phyloP scores from a whole-genome alignment of 2,797 vertebrate genomes.

The Phataginus tricuspis region DNA sequence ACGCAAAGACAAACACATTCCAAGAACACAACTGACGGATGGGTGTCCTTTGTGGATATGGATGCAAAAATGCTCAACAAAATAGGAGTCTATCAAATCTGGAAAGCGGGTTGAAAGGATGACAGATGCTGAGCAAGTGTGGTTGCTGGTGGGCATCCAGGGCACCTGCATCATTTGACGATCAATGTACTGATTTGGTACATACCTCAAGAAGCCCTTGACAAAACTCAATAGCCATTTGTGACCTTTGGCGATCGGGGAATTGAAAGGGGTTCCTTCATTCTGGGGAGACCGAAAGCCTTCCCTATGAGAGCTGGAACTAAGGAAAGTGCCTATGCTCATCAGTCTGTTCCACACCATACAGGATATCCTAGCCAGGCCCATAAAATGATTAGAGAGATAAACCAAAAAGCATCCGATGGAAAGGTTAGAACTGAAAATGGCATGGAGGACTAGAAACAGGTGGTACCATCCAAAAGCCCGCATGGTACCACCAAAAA shows the following conservation, averaged over 20 bases:
- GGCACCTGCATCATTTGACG: background rate
- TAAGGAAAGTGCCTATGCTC: background rate
- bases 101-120: background rate
- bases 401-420: background rate
- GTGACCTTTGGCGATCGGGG: background rate
- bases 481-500: background rate
- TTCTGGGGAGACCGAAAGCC: background rate
- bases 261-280: background rate
- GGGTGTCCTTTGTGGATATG: background rate
- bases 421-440: background rate
- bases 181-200: background rate
- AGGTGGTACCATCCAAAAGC: background rate
- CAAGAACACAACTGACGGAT: background rate
- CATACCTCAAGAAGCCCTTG: background rate
- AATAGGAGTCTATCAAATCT: background rate
- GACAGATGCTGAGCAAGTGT: background rate
- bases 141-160: background rate
- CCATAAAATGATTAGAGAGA: background rate
- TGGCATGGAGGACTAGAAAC: background rate
- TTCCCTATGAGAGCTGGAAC: background rate
- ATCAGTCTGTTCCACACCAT: background rate
- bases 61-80: background rate
- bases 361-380: background rate
- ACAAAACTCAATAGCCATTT: background rate
- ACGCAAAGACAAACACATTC: background rate